Base-by-base conservation (phyloP, 2,888 invertebrate genomes). In the Sinotaia quadrata region DNA sequence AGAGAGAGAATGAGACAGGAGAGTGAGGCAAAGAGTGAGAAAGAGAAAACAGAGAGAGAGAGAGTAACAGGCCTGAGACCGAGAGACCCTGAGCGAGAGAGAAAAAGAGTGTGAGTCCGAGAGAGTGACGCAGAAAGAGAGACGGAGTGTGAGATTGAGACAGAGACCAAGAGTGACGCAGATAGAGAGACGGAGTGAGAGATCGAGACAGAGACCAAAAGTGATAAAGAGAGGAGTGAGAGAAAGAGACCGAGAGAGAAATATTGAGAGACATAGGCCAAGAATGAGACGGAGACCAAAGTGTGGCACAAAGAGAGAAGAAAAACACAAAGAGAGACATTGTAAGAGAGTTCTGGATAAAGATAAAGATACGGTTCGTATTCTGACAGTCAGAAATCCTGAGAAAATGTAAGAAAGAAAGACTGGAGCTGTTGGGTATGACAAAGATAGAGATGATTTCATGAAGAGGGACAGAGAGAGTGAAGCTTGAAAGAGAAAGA, bases 231-330 rank as follows among this genome's bases (percentile, higher is more conserved):
- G 44, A 44, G 44, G 33, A 8, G 57, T n/a, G 57, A 57, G 57
- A 57, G 57, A 57, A 34, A 57, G 57, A 57, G 57, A 57, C 33
- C 29, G 57, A 57, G 57, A 57, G 57, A 57, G 57, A 57, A 34
- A 57, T 31, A 57, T 31, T 33, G 57, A 57, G 57, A 57, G 57
- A 57, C 33, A 57, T 31, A 57, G 57, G 34, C 33, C 29, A 34
- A 57, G 57, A 57, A 15, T n/a, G 57, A 57, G 54, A 52, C 15
- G 29, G 24, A 52, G 54, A 52, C 15, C 18, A 44, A 44, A 21
- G 21, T n/a, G 44, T n/a, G 21, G 44, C 18, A 44, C 18, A 44
- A 44, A 21, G 21, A 44, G 44, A 44, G 21, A 21, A 44, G 21
- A 21, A 44, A 44, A 21, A 44, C 18, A 21, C 18, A 44, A 21